A percentile compares a stretch with the other conserved stretches of the same genome.
phyloP scores from a whole-genome alignment of 2,888 invertebrate genomes.

The Drosophila engyochracea region DNA sequence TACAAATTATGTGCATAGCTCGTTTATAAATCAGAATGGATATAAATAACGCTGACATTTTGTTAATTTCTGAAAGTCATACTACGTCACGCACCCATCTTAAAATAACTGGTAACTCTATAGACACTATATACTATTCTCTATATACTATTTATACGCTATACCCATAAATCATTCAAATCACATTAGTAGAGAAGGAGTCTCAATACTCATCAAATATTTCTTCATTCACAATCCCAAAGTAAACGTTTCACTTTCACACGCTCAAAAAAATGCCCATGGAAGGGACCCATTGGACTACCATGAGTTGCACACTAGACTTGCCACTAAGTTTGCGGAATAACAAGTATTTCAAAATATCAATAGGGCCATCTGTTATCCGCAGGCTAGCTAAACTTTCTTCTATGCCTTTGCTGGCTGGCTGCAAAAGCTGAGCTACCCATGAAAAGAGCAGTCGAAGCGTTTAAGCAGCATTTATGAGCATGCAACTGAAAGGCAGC shows the following conservation, averaged over 20 bases:
- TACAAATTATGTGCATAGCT: neutral
- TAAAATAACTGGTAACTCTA: neutral
- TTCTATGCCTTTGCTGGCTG: neutral
- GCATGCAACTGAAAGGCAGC: slow-evolving; percentile 38
- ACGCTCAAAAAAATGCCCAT: neutral
- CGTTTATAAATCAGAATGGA: neutral
- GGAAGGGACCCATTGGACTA: neutral
- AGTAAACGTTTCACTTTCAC: neutral
- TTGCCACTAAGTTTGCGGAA: neutral
- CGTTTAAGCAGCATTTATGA: slow-evolving; percentile 29
- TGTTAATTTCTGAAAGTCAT: neutral
- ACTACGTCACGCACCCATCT: neutral
- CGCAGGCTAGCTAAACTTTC: neutral
- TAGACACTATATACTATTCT: neutral
- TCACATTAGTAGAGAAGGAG: neutral
- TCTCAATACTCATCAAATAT: neutral
- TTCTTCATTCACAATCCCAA: neutral
- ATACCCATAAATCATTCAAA: neutral
- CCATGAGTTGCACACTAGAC: neutral
- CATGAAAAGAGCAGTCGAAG: neutral
- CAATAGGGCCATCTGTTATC: neutral
- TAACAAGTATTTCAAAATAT: neutral
- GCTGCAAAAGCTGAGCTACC: slow-evolving; percentile 6
- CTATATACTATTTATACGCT: neutral
- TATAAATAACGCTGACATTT: neutral